Evolutionary conservation across 2,888 invertebrate genomes (phyloP), one percentile per base, ranked within the genome.

Genomic region (Cataglyphis rosenhaueri): DNA sequence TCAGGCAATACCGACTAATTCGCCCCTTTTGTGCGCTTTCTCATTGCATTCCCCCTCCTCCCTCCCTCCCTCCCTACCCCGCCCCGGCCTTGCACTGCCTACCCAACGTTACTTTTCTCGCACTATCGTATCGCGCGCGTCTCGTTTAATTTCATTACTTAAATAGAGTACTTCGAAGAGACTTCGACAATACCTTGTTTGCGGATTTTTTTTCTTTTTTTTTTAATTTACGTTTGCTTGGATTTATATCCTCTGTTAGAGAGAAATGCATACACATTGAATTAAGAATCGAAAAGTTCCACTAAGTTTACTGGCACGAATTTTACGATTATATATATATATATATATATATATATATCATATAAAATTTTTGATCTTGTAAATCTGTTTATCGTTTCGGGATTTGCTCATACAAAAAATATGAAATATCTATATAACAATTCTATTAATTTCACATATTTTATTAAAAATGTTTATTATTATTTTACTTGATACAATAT

Each of bases 1-100:
- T 44, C 44, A 29, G 52, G 81, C 52, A 38, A 81, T 74, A 38
- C 38, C 38, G 52, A 64, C 64, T 73, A 62, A 64, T 64, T 73
- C 29, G n/a, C 29, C 21, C 21, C n/a, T 38, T 61, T 74, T 62
- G 38, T 61, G 25, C 81, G 5, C 48, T 38, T 52, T 52, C 48
- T 5, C 5, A 61, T 15, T 38, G 41, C n/a, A 74, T 15, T 29
- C 29, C n/a, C 18, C 35, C 18, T 1, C 12, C 12, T 10, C 38
- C 38, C 10, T 21, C 10, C 38, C 25, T 25, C 25, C 25, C 25
- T 29, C 29, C n/a, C 18, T 21, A 21, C 0, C 21, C 35, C 18
- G 41, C 41, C 25, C 15, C 57, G 21, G 15, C 0, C 21, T 21
- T 21, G 21, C 15, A 62, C 55, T 38, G 55, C 55, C n/a, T 25